Base-by-base conservation (phyloP, 2,888 invertebrate species). In the Leucozona laternaria region DNA sequence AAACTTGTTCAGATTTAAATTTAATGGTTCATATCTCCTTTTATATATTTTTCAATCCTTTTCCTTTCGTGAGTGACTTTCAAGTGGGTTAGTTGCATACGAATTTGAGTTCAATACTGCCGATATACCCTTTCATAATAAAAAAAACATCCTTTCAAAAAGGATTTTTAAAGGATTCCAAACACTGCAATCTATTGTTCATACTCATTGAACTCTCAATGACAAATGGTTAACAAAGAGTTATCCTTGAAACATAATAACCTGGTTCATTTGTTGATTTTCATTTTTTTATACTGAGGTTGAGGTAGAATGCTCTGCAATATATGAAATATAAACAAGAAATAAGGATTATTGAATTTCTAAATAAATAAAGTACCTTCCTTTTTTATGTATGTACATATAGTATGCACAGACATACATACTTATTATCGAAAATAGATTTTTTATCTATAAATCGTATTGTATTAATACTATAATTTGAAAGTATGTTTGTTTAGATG, bases 201-300 rank as follows among this genome's bases (percentile, higher is more conserved):
- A 20, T 6, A 58, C 20, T 37, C 37, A 58, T 58, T 58, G 58
- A 37, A 37, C 58, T 37, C 34, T 58, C 37, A 37, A 58, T 58
- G 58, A 58, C 37, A 37, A 37, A 5, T 20, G 2, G 34, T 15
- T 58, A 20, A 58, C 20, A 58, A 58, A 37, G 37, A 37, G 10
- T 11, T 6, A 37, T 20, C 58, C 37, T 58, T 17, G 37, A 37
- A 58, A 13, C 37, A 34, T 37, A 58, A 37, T 58, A 37, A 17
- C 22, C 13, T 13, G 37, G 58, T 58, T 37, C 6, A 31, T 17
- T 31, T 31, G 11, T 34, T 25, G 10, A 1, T 25, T 55, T 55
- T 28, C 3, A n/a, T 10, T 31, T 31, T 31, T 11, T 31, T 8
- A n/a, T 17, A n/a, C 28, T 8, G 15, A 31, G 8, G 6, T 4